Evolutionary conservation across 2,113 vertebrate genomes (phyloP).

Genomic region (Tonatia bakeri): DNA sequence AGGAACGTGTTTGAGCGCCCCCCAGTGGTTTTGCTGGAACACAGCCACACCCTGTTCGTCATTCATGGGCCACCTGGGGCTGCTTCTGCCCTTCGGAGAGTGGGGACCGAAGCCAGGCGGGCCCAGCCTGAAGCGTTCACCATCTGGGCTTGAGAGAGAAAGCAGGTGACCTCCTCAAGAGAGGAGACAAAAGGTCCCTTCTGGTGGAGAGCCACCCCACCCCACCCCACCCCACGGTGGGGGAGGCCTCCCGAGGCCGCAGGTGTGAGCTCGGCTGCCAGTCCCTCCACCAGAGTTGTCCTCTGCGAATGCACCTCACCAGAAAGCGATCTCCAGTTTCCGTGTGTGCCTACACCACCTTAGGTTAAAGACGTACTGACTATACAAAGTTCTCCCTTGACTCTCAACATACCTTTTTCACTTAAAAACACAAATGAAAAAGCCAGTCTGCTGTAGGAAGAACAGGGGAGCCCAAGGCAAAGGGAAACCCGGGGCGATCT

Average conservation of each 20-base stretch:
- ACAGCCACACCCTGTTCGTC: neutral
- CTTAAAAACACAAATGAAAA: neutral
- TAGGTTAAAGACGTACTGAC: neutral
- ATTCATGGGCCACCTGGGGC: neutral
- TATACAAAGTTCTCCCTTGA: neutral
- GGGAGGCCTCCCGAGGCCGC: neutral
- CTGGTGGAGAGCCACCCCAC: accelerated
- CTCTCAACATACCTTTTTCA: neutral
- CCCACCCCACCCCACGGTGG: no score
- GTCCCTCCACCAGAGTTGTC: accelerated
- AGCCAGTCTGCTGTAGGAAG: accelerated
- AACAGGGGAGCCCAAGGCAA: no score
- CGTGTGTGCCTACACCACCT: neutral
- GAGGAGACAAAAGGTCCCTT: neutral
- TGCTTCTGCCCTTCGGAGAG: neutral
- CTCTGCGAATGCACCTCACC: no score
- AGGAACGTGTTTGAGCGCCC: neutral
- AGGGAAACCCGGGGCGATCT: neutral
- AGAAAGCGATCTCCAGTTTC: neutral
- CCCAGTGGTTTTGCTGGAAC: neutral
- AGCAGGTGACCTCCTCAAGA: neutral
- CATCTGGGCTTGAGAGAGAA: neutral
- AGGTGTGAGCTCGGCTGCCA: accelerated
- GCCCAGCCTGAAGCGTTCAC: neutral
- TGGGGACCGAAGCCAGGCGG: neutral